These are phyloP conservation scores for Eurois occulta DNA, from an alignment of 2,888 invertebrate species.

Conservation along the genomic window DNA sequence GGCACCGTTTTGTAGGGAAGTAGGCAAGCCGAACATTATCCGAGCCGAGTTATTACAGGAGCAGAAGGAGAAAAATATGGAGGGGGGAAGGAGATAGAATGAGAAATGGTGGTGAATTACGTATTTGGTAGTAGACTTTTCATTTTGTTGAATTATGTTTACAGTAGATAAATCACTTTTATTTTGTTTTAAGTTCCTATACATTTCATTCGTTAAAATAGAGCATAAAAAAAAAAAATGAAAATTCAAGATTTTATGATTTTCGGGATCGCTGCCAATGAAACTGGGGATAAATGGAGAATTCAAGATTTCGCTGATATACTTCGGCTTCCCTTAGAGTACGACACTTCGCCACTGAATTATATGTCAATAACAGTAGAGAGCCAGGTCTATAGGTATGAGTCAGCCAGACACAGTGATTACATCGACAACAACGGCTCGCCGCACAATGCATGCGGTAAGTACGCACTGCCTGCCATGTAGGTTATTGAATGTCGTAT, in stretches of 20 bases:
- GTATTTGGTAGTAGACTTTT: background rate
- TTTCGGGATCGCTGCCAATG: background rate
- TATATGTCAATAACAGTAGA: too few relatives aligned
- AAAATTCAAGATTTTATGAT: background rate
- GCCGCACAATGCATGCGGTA: slow-evolving; percentile 60
- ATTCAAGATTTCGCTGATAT: background rate
- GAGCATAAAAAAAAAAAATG: background rate
- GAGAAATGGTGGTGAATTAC: too few relatives aligned
- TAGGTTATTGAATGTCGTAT: slow-evolving; percentile 75
- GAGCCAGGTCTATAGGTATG: background rate
- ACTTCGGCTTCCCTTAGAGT: background rate
- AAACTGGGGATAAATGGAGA: too few relatives aligned
- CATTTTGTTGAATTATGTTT: background rate
- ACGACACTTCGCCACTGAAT: background rate
- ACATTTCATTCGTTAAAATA: too few relatives aligned
- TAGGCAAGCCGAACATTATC: too few relatives aligned
- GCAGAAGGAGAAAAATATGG: too few relatives aligned
- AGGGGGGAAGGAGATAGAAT: too few relatives aligned
- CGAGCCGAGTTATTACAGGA: too few relatives aligned
- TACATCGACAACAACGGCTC: slow-evolving; percentile 34
- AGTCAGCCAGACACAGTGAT: slow-evolving; percentile 17
- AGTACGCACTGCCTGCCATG: slow-evolving; percentile 47
- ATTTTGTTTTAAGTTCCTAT: too few relatives aligned
- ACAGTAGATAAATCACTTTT: too few relatives aligned
- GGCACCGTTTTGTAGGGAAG: too few relatives aligned